A percentile compares a stretch with the other conserved stretches of the same genome.
These are phyloP conservation scores for Conomelus anceps DNA, from an alignment of 2,888 invertebrate genomes.

Conservation along the genomic window DNA sequence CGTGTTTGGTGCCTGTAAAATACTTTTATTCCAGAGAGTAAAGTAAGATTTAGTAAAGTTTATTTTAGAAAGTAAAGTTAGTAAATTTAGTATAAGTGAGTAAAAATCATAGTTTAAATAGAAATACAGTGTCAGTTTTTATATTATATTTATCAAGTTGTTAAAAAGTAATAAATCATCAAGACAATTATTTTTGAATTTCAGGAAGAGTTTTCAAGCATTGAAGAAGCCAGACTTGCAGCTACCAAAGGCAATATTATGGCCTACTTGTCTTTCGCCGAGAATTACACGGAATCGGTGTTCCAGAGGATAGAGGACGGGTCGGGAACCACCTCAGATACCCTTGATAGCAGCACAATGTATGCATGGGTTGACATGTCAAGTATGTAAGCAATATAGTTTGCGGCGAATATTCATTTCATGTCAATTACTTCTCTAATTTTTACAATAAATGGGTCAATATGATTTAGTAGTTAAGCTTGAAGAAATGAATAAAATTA, in stretches of 20 bases:
- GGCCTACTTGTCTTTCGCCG: slow-evolving; percentile 64
- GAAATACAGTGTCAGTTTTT: no score
- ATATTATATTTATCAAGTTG: no score
- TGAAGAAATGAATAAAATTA: no score
- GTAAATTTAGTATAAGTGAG: no score
- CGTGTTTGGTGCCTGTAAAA: no score
- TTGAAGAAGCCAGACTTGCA: slow-evolving; percentile 55
- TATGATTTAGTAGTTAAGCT: no score
- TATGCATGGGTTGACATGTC: slow-evolving; percentile 73
- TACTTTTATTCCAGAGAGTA: no score
- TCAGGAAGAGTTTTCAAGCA: slow-evolving; percentile 49
- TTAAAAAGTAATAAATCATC: neutral
- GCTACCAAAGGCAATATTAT: slow-evolving; percentile 66
- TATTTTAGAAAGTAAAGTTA: no score
- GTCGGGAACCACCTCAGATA: slow-evolving; percentile 50
- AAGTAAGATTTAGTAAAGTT: no score
- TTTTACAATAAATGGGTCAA: neutral
- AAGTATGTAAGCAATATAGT: slow-evolving; percentile 51
- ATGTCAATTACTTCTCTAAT: no score
- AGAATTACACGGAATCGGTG: slow-evolving; percentile 68
- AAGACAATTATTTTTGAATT: slow-evolving; percentile 17
- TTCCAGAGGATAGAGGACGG: slow-evolving; percentile 54
- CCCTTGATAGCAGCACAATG: slow-evolving; percentile 57
- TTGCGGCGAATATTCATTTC: neutral
- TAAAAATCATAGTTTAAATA: no score